Evolutionary conservation across 1,140 invertebrate species (phyloP), one percentile per base, ranked within the genome.

Genomic region (Scylla paramamosain): DNA sequence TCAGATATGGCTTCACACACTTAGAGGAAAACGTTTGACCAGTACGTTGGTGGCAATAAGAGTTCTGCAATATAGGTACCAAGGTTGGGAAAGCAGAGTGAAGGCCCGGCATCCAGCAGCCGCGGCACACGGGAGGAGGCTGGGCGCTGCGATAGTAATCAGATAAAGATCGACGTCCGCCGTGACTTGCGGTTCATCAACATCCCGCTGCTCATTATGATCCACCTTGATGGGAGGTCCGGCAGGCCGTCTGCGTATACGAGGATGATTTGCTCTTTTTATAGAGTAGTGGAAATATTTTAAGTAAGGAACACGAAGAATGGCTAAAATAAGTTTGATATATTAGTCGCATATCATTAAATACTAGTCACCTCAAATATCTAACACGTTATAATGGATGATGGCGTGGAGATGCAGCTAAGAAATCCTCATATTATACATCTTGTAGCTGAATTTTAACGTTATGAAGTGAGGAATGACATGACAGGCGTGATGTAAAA

Each of bases 101-200:
- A 77, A n/a, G 67, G 20, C 67, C 6, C 67, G 20, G 67, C 8
- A n/a, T 77, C 67, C 67, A n/a, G 20, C 67, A 25, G 67, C 20
- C 67, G n/a, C 67, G n/a, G 8, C 67, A n/a, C 67, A 77, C 67
- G 67, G 67, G 52, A 91, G 52, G 28, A 32, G 59, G 31, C 59
- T 25, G 20, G n/a, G 82, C 59, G 77, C 4, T 20, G 67, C 59
- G 39, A 92, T 92, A 83, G 67, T 82, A 31, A 92, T 82, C 39
- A 82, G 91, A 83, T 92, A 31, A n/a, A 46, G 82, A 82, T 92
- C 91, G 39, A 92, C 67, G 59, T 88, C 83, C 39, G 28, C 28
- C 92, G 32, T 88, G 92, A 93, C 83, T 93, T 87, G 48, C 91
- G 46, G 59, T 84, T 93, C 84, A 29, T 88, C 45, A 31, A 45